Evolutionary conservation across 1,140 invertebrate genomes (phyloP).

Genomic region (Venustaconcha ellipsiformis): DNA sequence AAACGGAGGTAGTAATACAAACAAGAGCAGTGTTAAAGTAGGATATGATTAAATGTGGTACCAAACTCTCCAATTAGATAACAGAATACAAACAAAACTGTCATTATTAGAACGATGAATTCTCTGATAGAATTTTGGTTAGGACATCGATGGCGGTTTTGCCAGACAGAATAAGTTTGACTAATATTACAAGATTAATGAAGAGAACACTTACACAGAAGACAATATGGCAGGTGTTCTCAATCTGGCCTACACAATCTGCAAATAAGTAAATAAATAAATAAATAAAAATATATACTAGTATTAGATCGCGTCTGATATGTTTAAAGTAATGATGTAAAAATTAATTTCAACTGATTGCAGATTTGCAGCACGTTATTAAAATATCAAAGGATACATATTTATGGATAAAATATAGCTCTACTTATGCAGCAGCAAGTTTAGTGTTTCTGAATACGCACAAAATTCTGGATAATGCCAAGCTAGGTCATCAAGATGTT

Average conservation of each 20-base stretch:
- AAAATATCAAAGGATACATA: too few relatives aligned
- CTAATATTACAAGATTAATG: conserved; percentile 61
- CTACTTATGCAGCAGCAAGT: too few relatives aligned
- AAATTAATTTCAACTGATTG: not conserved
- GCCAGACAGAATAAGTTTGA: conserved; percentile 37
- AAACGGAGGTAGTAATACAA: conserved; percentile 53
- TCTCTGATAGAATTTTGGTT: conserved; percentile 48
- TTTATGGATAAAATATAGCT: too few relatives aligned
- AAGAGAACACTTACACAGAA: conserved; percentile 61
- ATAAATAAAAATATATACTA: not conserved
- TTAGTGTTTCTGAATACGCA: too few relatives aligned
- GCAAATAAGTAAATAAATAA: too few relatives aligned
- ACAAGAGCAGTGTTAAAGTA: conserved; percentile 68
- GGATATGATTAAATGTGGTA: conserved; percentile 68
- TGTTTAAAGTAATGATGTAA: not conserved
- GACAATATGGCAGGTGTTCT: conserved; percentile 56
- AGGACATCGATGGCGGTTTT: conserved; percentile 14
- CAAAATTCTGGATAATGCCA: too few relatives aligned
- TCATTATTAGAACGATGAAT: conserved; percentile 50
- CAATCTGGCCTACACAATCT: conserved; percentile 63
- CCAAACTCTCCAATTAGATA: conserved; percentile 68
- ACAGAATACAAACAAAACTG: conserved; percentile 63
- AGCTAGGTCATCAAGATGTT: too few relatives aligned
- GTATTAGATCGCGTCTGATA: not conserved
- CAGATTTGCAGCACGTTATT: too few relatives aligned